Evolutionary conservation across 2,113 vertebrate species (phyloP).

Genomic region (Mirounga angustirostris): DNA sequence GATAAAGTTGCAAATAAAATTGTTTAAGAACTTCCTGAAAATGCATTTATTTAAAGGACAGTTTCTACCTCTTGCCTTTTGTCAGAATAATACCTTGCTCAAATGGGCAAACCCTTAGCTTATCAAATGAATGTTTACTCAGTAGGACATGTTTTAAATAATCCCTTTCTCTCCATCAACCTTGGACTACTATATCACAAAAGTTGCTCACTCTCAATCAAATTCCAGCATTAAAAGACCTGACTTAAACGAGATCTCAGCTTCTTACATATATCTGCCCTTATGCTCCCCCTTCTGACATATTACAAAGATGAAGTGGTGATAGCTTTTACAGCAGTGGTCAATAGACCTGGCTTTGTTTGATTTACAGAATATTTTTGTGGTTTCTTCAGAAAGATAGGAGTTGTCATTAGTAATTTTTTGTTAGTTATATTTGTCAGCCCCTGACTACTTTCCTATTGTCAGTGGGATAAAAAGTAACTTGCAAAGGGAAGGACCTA

Average conservation of each 20-base stretch:
- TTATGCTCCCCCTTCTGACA: not conserved
- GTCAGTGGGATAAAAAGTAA: not conserved
- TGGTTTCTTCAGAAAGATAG: not conserved
- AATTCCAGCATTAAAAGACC: not conserved
- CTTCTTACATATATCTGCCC: not conserved
- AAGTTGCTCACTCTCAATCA: not conserved
- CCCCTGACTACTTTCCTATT: not conserved
- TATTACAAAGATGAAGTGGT: not conserved
- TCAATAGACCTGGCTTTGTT: not conserved
- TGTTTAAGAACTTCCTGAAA: not conserved
- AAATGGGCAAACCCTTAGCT: not conserved
- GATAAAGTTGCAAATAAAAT: not conserved
- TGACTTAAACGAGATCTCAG: not conserved
- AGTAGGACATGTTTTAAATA: not conserved
- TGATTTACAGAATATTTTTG: not conserved
- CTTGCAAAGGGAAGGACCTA: not conserved
- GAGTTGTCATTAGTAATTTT: not conserved
- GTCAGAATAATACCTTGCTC: not conserved
- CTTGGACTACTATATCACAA: not conserved
- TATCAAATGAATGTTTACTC: not conserved
- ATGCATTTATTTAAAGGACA: not conserved
- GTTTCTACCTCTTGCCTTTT: not conserved
- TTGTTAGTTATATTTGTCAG: not conserved
- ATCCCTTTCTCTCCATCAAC: not conserved
- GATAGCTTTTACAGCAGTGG: not conserved